Base-by-base conservation (phyloP, 2,888 invertebrate species). In the Lacanobia oleracea region DNA sequence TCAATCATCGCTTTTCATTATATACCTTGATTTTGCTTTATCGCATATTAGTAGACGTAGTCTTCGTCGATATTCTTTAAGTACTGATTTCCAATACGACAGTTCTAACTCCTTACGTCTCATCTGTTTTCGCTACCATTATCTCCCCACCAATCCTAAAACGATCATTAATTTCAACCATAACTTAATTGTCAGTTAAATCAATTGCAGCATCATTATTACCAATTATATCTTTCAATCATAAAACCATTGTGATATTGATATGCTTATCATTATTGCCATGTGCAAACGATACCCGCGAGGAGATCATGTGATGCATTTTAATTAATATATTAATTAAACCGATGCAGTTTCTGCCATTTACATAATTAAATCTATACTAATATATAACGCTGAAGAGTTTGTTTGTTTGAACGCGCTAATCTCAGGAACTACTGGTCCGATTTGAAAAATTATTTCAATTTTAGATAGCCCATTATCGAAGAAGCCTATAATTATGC, bases 281-380 rank as follows among this genome's bases (percentile, higher is more conserved):
- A 63, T 76, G 63, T 51, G 60, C 75, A 79, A 84, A 70, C 75
- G 77, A 71, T 71, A 69, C 37, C 12, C 40, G 63, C 37, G 43
- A 45, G 64, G 74, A 72, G 57, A 69, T 60, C 54, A 10, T 43
- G 71, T 75, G 66, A 68, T 78, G 79, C 64, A 69, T 83, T 63
- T 66, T 79, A 86, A 88, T 86, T 83, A 79, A 21, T 62, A 69
- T 83, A 64, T 66, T 79, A 86, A 88, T 86, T 83, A 79, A 21
- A 8, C 6, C 21, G 71, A 9, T 21, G n/a, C 33, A 37, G 27
- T 56, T 66, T 56, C 33, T 79, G 59, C 56, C 14, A n/a, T 61
- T 67, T 64, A 56, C 37, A 53, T 51, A 8, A 64, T 65, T 45
- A 43, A 40, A 23, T 27, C n/a, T n/a, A n/a, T n/a, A n/a, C n/a